Conservation (phyloP, 2,797 vertebrate species). For the Cyclura pinguis region DNA sequence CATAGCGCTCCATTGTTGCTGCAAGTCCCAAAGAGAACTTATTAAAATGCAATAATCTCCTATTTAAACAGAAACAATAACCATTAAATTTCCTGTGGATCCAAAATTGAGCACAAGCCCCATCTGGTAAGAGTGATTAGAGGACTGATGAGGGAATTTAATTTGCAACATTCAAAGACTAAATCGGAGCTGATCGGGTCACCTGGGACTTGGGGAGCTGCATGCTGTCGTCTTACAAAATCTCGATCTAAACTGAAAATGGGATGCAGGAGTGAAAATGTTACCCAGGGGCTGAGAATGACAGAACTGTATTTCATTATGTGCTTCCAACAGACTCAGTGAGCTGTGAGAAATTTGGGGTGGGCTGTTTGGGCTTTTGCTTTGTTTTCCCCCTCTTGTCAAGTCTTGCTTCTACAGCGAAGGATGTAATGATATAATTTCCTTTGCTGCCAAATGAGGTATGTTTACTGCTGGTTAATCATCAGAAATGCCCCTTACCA, state of each 20-base stretch:
- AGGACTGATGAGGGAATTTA: conserved; percentile 99
- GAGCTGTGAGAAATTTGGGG: conserved; percentile 65
- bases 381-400: conserved; percentile 47
- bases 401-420: conserved; percentile 61
- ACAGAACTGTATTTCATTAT: conserved; percentile 81
- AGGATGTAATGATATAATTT: conserved; percentile 43
- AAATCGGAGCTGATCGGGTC: conserved; percentile 96
- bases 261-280: conserved; percentile 84
- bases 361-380: background rate
- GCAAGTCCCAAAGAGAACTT: conserved; percentile 98
- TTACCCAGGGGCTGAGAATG: conserved; percentile 82
- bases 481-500: background rate
- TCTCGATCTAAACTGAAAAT: conserved; percentile 86
- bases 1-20: conserved; percentile 97
- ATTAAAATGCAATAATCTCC: conserved; percentile 99
- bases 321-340: conserved; percentile 77
- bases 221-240: conserved; percentile 90
- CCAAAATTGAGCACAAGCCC: conserved; percentile 96
- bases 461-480: background rate
- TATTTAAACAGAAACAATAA: conserved; percentile 99
- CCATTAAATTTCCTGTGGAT: conserved; percentile 99
- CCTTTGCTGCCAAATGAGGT: background rate
- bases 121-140: conserved; percentile 99
- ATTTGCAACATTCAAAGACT: conserved; percentile 99
- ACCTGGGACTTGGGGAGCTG: conserved; percentile 86